Base-by-base conservation (phyloP, 2,797 vertebrate species). In the Knipowitschia caucasica region DNA sequence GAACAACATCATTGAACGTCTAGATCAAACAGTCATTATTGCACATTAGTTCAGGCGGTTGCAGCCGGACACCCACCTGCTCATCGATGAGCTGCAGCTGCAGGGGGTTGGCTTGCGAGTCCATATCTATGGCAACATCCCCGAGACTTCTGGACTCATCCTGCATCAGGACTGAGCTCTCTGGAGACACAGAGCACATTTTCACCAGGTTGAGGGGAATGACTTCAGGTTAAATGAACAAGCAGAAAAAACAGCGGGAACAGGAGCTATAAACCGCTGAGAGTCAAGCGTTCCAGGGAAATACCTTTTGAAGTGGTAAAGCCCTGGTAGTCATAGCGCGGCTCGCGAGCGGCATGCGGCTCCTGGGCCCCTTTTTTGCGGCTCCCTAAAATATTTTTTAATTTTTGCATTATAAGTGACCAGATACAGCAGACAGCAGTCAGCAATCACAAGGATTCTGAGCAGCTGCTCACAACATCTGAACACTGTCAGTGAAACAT, bases 51-150 rank as follows among this genome's bases (percentile, higher is more conserved):
- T 5, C 27, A 4, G 11, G 17, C 7, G 27, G 36, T 3, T 15
- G n/a, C 7, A 35, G 21, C 24, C 33, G 20, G 45, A 46, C 15
- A 24, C 36, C 43, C 71, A 96, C 94, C 93, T 95, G 94, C 64
- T 96, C 95, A 3, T 96, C 91, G 34, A 96, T 94, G 49, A 98
- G 92, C 57, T 96, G 94, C 24, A 98, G 89, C 69, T 98, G 94
- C 64, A 94, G 77, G 7, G 90, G 88, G 74, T 93, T 95, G 44
- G 74, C 84, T 63, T 89, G 88, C 14, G 92, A 89, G 63, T 94
- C 94, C 92, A 94, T 91, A 69, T 96, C 85, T 1, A 98, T 95
- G 77, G 92, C 88, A 39, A 96, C 93, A 0, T 94, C 91, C 0
- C 90, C 93, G 0, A 91, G 55, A 64, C 92, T 90, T 56, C 86